phyloP scores from a whole-genome alignment of 1,140 invertebrate genomes.

The Acyrthosiphon pisum region DNA sequence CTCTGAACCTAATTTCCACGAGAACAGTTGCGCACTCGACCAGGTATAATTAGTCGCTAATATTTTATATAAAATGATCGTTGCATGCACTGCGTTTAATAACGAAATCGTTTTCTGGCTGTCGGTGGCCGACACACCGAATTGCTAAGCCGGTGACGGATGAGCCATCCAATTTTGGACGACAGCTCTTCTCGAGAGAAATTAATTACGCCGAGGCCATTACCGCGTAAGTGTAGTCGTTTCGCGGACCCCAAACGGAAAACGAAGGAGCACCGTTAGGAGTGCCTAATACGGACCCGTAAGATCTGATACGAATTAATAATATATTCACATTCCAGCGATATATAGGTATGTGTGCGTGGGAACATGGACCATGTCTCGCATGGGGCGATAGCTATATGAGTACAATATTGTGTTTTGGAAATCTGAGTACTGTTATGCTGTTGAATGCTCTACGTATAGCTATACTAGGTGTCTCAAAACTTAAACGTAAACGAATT shows the following conservation, averaged over 20 bases:
- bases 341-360: neutral
- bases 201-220: constrained; percentile 48
- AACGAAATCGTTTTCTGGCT: constrained; percentile 39
- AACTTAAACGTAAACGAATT: neutral
- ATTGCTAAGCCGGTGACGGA: constrained; percentile 40
- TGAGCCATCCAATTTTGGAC: constrained; percentile 28
- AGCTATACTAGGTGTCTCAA: neutral
- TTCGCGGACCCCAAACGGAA: neutral
- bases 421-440: neutral
- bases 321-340: neutral
- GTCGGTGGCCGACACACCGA: constrained; percentile 4
- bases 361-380: too few relatives aligned
- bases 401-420: neutral
- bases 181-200: constrained; percentile 32
- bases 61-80: constrained; percentile 14
- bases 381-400: neutral
- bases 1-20: neutral
- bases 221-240: neutral
- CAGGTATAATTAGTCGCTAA: neutral
- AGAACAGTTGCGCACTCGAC: neutral
- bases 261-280: neutral
- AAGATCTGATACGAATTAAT: constrained; percentile 16
- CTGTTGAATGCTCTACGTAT: neutral
- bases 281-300: too few relatives aligned
- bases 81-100: neutral